These are phyloP conservation scores for Agrotis ipsilon DNA, from an alignment of 2,888 invertebrate species.

Conservation along the genomic window DNA sequence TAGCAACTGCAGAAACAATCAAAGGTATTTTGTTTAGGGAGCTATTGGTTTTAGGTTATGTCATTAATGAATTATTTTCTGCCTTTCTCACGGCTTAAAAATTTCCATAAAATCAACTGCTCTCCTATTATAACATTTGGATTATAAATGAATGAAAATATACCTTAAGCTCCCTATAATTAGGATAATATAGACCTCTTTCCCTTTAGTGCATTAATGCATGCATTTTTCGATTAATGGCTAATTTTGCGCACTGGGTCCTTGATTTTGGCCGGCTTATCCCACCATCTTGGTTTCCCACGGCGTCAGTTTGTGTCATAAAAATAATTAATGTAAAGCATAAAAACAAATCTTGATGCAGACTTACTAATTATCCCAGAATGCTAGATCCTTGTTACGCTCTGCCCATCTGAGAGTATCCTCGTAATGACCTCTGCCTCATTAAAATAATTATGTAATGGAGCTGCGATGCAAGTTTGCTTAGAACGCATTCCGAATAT, in stretches of 20 bases:
- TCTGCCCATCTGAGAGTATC: slow-evolving; percentile 7
- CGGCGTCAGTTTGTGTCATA: neutral
- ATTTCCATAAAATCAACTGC: no score
- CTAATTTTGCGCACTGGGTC: neutral
- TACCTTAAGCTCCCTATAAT: neutral
- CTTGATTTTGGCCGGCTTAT: neutral
- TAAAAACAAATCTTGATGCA: neutral
- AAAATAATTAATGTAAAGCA: neutral
- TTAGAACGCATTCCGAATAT: slow-evolving; percentile 35
- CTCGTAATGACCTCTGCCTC: slow-evolving; percentile 38
- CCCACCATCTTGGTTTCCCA: neutral
- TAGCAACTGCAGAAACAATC: neutral
- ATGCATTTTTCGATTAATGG: neutral
- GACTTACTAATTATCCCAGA: slow-evolving; percentile 13
- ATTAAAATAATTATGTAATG: slow-evolving; percentile 37
- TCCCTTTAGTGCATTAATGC: no score
- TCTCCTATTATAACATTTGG: neutral
- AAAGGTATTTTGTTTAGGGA: slow-evolving; percentile 11
- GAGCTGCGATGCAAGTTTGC: slow-evolving; percentile 14
- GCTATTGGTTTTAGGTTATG: neutral
- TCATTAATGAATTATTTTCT: neutral
- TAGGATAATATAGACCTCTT: no score
- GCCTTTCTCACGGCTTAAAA: neutral
- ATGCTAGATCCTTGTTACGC: slow-evolving; percentile 27
- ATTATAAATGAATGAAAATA: neutral